These are phyloP conservation scores for Crossocerus cetratus DNA, from an alignment of 2,888 invertebrate species.

Conservation along the genomic window DNA sequence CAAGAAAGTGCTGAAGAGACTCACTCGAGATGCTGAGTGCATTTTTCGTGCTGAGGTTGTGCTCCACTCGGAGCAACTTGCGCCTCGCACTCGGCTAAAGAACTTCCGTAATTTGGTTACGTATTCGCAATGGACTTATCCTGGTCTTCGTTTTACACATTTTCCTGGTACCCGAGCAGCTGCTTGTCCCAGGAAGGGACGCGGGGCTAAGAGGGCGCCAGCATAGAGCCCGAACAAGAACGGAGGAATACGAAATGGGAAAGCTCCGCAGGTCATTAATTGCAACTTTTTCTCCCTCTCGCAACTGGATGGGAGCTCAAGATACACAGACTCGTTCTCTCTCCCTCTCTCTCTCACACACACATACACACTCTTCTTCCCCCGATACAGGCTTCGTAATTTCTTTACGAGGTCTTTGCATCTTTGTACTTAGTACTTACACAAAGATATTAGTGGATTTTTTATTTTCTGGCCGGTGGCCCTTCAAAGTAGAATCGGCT, in stretches of 20 bases:
- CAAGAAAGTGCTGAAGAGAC: slow-evolving; percentile 15
- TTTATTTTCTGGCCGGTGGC: neutral
- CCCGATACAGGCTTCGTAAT: slow-evolving; percentile 19
- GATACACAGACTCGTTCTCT: no score
- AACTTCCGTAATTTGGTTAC: slow-evolving; percentile 69
- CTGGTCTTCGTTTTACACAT: slow-evolving; percentile 40
- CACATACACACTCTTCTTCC: neutral
- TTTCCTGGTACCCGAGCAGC: slow-evolving; percentile 16
- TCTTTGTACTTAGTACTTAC: slow-evolving; percentile 16
- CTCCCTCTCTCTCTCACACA: no score
- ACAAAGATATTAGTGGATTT: neutral
- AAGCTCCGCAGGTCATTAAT: slow-evolving; percentile 46
- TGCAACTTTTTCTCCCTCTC: slow-evolving; percentile 27
- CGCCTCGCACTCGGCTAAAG: slow-evolving; percentile 48
- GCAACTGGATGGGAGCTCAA: slow-evolving; percentile 6
- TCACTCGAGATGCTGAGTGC: slow-evolving; percentile 19
- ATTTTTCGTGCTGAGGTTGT: no score
- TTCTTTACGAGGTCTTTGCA: neutral
- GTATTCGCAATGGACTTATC: slow-evolving; percentile 64
- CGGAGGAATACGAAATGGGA: slow-evolving; percentile 7
- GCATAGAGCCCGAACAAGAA: slow-evolving; percentile 26
- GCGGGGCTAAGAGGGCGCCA: slow-evolving; percentile 27
- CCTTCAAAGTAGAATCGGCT: neutral
- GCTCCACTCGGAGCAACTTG: no score
- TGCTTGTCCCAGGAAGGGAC: slow-evolving; percentile 22